Conservation (phyloP, 2,113 vertebrate species). For the Alaudala cheleensis region DNA sequence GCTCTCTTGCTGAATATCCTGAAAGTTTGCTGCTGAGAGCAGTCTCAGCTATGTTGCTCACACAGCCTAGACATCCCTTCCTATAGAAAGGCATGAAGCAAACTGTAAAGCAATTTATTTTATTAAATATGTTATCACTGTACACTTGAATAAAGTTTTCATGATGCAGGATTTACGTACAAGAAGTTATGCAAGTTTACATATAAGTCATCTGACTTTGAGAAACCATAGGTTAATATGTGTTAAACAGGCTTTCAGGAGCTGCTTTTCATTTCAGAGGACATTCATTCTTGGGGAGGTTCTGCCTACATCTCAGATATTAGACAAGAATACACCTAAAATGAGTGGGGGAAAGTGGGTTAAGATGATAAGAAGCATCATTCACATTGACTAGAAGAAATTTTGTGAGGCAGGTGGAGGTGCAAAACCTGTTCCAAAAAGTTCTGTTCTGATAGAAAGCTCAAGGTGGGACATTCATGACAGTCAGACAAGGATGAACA, state of each 20-base stretch:
- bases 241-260: not conserved
- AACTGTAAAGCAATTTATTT: not conserved
- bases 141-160: not conserved
- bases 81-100: not conserved
- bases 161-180: not conserved
- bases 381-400: not conserved
- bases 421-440: not conserved
- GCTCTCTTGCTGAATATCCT: not conserved
- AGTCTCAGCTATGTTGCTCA: not conserved
- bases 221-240: not conserved
- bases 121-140: not conserved
- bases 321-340: not conserved
- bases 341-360: not conserved
- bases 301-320: not conserved
- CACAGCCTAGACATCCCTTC: not conserved
- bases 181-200: not conserved
- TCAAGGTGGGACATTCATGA: not conserved
- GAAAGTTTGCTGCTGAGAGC: not conserved
- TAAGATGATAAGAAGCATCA: not conserved
- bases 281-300: not conserved
- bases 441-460: not conserved
- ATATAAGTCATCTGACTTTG: not conserved
- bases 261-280: not conserved
- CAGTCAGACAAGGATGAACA: not conserved
- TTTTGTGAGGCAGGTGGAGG: not conserved